These are phyloP conservation scores for Metopolophium dirhodum DNA, from an alignment of 1,140 invertebrate species.

Conservation along the genomic window DNA sequence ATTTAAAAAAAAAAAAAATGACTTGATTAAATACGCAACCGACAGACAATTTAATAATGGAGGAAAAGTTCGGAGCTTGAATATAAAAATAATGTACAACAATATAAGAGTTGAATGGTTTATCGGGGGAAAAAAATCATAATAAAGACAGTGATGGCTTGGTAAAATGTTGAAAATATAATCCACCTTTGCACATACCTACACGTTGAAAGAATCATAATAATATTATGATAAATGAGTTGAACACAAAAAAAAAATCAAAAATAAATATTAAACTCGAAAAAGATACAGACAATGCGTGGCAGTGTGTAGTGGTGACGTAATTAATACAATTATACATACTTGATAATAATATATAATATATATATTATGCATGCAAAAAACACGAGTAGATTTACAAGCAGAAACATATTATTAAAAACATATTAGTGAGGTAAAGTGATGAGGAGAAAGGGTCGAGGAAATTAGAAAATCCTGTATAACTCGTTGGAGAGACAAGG, in stretches of 20 bases:
- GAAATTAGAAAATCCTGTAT: not conserved
- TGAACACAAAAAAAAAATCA: not conserved
- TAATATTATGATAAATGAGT: not conserved
- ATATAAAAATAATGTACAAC: not conserved
- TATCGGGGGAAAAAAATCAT: not conserved
- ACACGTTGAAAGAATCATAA: not conserved
- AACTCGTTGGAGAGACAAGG: not conserved
- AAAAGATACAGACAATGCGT: not conserved
- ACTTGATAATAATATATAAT: not conserved
- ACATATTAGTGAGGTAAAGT: not conserved
- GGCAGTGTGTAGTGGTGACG: too few relatives aligned
- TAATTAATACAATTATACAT: not conserved
- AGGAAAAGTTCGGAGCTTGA: not conserved
- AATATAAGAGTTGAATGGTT: not conserved
- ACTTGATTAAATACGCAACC: not conserved
- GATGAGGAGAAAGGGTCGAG: not conserved
- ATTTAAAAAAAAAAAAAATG: not conserved
- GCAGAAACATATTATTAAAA: not conserved
- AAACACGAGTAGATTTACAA: not conserved
- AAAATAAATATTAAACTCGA: not conserved
- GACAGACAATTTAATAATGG: not conserved
- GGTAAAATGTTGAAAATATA: not conserved
- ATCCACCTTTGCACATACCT: not conserved
- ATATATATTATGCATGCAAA: not conserved
- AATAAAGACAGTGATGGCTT: not conserved